A percentile compares a stretch with the other conserved stretches of the same genome.
Conservation (phyloP, 92 coral and sea anemone genomes). For the Paramuricea clavata region DNA sequence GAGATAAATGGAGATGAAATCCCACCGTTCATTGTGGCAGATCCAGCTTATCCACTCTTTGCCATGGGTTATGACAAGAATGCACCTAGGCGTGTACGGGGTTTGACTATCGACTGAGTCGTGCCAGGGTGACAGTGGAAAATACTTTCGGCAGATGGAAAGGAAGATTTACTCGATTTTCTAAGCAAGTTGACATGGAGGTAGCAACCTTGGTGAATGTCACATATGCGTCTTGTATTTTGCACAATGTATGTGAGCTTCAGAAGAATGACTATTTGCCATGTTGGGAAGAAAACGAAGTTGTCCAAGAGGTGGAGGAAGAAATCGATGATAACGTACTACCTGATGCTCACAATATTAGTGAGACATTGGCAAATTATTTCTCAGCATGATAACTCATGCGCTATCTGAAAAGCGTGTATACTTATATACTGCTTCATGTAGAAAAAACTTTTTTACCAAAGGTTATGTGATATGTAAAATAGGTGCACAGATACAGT, state of each 20-base stretch:
- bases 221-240: constrained; percentile 42
- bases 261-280: constrained; percentile 47
- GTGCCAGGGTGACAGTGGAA: constrained; percentile 71
- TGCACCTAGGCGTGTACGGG: constrained; percentile 38
- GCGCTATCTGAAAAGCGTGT: too few species aligned
- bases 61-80: constrained; percentile 57
- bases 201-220: constrained; percentile 23
- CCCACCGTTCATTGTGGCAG: not conserved
- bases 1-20: not conserved
- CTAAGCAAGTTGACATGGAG: too few species aligned
- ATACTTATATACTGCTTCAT: too few species aligned
- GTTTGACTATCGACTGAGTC: constrained; percentile 60
- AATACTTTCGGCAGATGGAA: too few species aligned
- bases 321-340: not conserved
- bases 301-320: not conserved
- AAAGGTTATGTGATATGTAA: too few species aligned
- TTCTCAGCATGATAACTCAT: too few species aligned
- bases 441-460: too few species aligned
- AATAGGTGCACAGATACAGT: too few species aligned
- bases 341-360: constrained; percentile 27
- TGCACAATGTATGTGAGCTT: constrained; percentile 49
- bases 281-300: constrained; percentile 31
- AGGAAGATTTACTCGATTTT: too few species aligned
- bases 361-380: too few species aligned
- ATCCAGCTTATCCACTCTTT: constrained; percentile 70